These are phyloP conservation scores for Microcebus murinus DNA, from an alignment of 2,113 vertebrate genomes.

Conservation along the genomic window DNA sequence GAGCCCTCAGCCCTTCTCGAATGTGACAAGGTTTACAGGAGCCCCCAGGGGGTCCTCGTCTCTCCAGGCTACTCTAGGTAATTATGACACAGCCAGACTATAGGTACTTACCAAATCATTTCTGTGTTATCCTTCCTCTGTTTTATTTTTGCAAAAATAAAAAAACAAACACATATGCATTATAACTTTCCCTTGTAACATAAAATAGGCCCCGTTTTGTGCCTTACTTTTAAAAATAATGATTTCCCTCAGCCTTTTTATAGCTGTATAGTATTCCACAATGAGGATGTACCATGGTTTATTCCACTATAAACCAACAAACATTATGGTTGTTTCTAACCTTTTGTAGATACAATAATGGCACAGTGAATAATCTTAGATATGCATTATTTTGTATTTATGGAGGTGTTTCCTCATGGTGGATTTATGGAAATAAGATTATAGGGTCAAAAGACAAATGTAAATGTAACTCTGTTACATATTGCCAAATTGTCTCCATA, in stretches of 20 bases:
- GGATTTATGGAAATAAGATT: not conserved
- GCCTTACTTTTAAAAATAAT: not conserved
- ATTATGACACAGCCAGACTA: not conserved
- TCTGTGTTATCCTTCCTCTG: not conserved
- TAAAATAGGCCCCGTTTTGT: not conserved
- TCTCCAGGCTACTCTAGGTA: not conserved
- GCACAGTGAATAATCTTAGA: not conserved
- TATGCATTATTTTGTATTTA: not conserved
- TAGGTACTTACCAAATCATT: not conserved
- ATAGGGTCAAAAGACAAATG: not conserved
- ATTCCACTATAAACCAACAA: not conserved
- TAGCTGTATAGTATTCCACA: not conserved
- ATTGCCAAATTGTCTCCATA: not conserved
- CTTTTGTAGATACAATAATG: not conserved
- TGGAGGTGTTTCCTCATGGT: not conserved
- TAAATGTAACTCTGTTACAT: not conserved
- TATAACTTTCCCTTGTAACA: not conserved
- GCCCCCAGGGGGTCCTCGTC: not conserved
- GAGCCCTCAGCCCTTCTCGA: not conserved
- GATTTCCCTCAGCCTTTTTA: not conserved
- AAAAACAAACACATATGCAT: not conserved
- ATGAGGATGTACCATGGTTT: not conserved
- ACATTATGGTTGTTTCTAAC: not conserved
- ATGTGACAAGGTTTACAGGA: not conserved
- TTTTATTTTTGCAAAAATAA: not conserved